Percentiles rank a stretch among this genome's conserved stretches.
These are phyloP conservation scores for Meganola albula DNA, from an alignment of 2,888 invertebrate genomes.

Conservation along the genomic window DNA sequence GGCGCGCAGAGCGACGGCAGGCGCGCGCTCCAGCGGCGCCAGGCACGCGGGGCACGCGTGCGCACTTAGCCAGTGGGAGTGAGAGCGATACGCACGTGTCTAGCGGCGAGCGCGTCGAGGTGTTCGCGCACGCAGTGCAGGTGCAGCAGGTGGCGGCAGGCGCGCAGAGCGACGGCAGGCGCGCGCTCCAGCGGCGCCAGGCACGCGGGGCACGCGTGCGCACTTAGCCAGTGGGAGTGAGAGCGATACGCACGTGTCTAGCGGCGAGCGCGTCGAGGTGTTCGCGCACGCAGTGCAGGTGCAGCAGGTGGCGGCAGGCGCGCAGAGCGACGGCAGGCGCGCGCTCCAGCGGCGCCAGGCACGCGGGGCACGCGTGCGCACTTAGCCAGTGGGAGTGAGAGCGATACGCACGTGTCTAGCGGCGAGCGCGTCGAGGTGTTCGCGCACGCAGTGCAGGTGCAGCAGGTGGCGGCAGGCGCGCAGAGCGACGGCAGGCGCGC, in stretches of 20 bases:
- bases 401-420: neutral
- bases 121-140: neutral
- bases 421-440: neutral
- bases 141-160: neutral
- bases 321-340: neutral
- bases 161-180: conserved; percentile 55
- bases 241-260: neutral
- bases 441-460: conserved; percentile 86
- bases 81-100: neutral
- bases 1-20: conserved; percentile 21
- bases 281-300: conserved; percentile 84
- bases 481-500: neutral
- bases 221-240: too few relatives aligned
- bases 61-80: too few relatives aligned
- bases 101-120: neutral
- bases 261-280: neutral
- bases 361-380: neutral
- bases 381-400: neutral
- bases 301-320: conserved; percentile 87
- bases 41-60: neutral
- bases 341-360: conserved; percentile 26
- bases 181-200: neutral
- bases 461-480: conserved; percentile 85
- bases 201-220: too few relatives aligned
- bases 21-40: neutral